phyloP scores from a whole-genome alignment of 2,113 vertebrate genomes.

The Chloropsis cyanopogon region DNA sequence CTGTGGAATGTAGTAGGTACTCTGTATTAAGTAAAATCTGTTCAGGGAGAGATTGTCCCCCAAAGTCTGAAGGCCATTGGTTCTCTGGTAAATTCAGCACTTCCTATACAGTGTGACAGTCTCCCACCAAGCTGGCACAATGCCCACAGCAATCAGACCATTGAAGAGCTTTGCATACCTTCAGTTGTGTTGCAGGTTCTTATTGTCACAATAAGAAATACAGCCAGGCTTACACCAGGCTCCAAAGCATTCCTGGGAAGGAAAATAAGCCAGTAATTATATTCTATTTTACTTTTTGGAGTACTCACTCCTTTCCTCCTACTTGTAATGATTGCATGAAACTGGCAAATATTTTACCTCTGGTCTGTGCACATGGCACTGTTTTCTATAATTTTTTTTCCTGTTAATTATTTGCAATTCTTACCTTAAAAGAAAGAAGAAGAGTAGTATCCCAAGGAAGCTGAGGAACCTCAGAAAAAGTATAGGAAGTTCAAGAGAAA shows the following conservation, averaged over 20 bases:
- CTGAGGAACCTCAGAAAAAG: neutral
- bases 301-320: neutral
- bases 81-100: neutral
- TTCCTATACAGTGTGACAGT: neutral
- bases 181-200: neutral
- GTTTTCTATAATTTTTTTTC: neutral
- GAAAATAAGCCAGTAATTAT: neutral
- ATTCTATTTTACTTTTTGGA: neutral
- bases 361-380: neutral
- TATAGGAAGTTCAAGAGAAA: neutral
- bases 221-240: neutral
- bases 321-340: neutral
- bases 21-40: neutral
- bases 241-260: neutral
- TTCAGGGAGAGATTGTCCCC: neutral
- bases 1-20: neutral
- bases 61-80: neutral
- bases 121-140: neutral
- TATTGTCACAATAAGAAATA: neutral
- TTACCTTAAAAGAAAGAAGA: neutral
- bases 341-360: neutral
- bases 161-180: neutral
- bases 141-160: neutral
- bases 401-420: neutral
- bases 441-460: neutral